A percentile compares a stretch with the other conserved stretches of the same genome.
These are phyloP conservation scores for Ostrea edulis DNA, from an alignment of 1,140 invertebrate species.

Conservation along the genomic window DNA sequence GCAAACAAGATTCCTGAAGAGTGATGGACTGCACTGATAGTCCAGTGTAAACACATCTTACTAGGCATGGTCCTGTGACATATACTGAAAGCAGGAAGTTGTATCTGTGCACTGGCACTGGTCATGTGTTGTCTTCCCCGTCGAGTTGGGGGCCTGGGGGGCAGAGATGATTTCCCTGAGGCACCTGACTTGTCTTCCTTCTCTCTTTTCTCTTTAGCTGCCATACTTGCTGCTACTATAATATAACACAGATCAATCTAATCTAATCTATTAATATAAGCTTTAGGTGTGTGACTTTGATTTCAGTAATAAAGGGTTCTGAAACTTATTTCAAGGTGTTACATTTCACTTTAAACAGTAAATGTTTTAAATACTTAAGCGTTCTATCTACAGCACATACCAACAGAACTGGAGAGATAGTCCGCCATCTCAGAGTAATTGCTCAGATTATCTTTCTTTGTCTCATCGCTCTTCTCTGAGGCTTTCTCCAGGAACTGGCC, in stretches of 20 bases:
- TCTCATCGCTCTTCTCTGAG: conserved; percentile 67
- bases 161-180: conserved; percentile 82
- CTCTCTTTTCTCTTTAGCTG: conserved; percentile 81
- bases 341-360: neutral
- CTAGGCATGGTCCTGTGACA: conserved; percentile 66
- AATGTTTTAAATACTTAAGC: neutral
- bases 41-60: conserved; percentile 49
- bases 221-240: conserved; percentile 60
- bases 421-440: conserved; percentile 81
- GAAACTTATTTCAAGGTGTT: neutral
- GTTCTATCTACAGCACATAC: conserved; percentile 71
- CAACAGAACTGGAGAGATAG: conserved; percentile 87
- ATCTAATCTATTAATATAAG: neutral
- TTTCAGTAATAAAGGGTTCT: neutral
- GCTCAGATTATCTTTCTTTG: conserved; percentile 63
- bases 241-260: conserved; percentile 3
- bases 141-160: conserved; percentile 77
- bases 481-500: conserved; percentile 66
- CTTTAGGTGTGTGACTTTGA: neutral
- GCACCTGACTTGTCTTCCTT: conserved; percentile 86
- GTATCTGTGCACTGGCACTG: conserved; percentile 71
- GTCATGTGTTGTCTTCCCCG: conserved; percentile 73
- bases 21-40: neutral
- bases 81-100: conserved; percentile 52
- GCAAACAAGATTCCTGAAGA: neutral